Percentiles rank a stretch among this genome's conserved stretches.
Conservation (phyloP, 2,888 invertebrate genomes). For the Galerucella nymphaeae region DNA sequence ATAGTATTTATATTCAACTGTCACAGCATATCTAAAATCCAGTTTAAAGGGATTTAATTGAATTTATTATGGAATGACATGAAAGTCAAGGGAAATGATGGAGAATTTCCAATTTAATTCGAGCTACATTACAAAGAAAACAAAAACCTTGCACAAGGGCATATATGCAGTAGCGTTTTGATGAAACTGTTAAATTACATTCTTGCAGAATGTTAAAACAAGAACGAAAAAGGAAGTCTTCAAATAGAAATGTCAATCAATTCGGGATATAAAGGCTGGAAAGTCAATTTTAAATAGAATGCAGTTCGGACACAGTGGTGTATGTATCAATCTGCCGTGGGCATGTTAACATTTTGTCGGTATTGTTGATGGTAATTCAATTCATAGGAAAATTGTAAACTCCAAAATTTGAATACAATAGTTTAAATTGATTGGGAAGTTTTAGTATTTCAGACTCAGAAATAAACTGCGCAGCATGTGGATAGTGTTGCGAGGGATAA, state of each 20-base stretch:
- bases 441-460: not conserved
- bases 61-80: slow-evolving; percentile 46
- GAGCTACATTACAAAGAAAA: slow-evolving; percentile 41
- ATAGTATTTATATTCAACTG: slow-evolving; percentile 34
- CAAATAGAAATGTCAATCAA: slow-evolving; percentile 48
- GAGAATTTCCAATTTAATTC: slow-evolving; percentile 50
- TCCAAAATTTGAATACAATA: not conserved
- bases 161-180: slow-evolving; percentile 46
- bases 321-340: slow-evolving; percentile 8
- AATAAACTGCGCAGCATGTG: not conserved
- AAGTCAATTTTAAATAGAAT: slow-evolving; percentile 36
- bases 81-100: slow-evolving; percentile 39
- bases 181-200: slow-evolving; percentile 55
- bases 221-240: slow-evolving; percentile 51
- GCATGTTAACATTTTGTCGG: not conserved
- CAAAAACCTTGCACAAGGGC: slow-evolving; percentile 47
- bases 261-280: slow-evolving; percentile 24
- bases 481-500: too few species aligned
- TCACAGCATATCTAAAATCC: slow-evolving; percentile 42
- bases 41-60: slow-evolving; percentile 43
- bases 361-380: slow-evolving; percentile 2
- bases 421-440: not conserved
- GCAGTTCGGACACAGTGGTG: slow-evolving; percentile 19
- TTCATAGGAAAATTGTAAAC: not conserved
- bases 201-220: slow-evolving; percentile 54